These are phyloP conservation scores for Hybos culiciformis DNA, from an alignment of 2,888 invertebrate species.

Conservation along the genomic window DNA sequence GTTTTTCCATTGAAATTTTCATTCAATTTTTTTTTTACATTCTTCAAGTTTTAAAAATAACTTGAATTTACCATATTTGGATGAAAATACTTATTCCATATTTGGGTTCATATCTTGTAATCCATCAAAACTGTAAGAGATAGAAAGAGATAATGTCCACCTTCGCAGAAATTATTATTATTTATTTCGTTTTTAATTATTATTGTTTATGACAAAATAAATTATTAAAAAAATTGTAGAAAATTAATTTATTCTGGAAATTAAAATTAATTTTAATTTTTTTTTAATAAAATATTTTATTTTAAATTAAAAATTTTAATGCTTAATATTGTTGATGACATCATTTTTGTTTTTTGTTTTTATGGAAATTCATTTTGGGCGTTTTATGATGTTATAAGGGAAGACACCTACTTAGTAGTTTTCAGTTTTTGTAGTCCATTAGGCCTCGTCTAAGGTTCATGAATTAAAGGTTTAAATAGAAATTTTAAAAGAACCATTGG, in stretches of 20 bases:
- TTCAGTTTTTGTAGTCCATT: too few species aligned
- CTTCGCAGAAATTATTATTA: not conserved
- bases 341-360: not conserved
- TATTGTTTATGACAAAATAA: not conserved
- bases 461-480: too few species aligned
- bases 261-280: not conserved
- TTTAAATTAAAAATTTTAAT: not conserved
- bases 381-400: too few species aligned
- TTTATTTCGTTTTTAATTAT: not conserved
- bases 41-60: constrained; percentile 10
- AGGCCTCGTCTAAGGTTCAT: too few species aligned
- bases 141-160: constrained; percentile 1
- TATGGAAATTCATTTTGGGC: too few species aligned
- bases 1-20: constrained; percentile 35
- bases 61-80: constrained; percentile 11
- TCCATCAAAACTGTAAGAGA: not conserved
- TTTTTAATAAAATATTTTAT: not conserved
- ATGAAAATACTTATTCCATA: not conserved
- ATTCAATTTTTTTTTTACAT: constrained; percentile 9
- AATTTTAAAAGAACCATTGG: too few species aligned
- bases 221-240: not conserved
- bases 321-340: not conserved
- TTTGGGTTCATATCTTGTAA: not conserved
- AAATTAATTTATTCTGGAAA: not conserved
- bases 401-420: too few species aligned